Percentiles rank a stretch among this genome's conserved stretches.
phyloP scores from a whole-genome alignment of 1,140 invertebrate genomes.

The Doryteuthis pealeii region DNA sequence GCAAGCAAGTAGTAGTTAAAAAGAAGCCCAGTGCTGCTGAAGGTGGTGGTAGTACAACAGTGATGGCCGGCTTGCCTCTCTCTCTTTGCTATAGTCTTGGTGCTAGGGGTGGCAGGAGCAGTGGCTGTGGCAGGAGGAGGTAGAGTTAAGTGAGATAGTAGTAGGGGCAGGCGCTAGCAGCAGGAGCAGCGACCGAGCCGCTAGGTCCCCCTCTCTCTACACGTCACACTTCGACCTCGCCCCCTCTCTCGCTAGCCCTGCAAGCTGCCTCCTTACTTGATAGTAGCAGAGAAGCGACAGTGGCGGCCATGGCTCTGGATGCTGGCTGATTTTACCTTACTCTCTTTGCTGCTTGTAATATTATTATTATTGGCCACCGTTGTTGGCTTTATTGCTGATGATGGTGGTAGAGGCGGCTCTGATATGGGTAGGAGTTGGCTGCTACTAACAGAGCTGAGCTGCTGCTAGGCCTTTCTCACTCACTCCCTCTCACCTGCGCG shows the following conservation, averaged over 20 bases:
- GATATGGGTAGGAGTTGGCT: neutral
- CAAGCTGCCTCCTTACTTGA: no score
- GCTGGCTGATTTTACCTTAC: no score
- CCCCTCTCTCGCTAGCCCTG: no score
- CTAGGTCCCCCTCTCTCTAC: neutral
- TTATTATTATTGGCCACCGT: no score
- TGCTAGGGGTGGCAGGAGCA: neutral
- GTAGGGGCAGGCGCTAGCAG: neutral
- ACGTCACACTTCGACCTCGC: neutral
- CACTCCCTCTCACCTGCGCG: neutral
- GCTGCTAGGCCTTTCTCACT: neutral
- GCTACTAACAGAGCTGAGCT: neutral
- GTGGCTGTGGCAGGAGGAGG: neutral
- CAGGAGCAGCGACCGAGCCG: neutral
- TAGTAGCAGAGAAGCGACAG: no score
- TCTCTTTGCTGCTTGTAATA: no score
- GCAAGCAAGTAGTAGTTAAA: neutral
- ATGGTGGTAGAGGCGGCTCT: neutral
- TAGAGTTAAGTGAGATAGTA: neutral
- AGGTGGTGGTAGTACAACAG: constrained; percentile 1
- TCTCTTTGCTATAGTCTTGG: neutral
- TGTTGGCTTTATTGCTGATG: neutral
- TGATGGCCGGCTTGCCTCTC: neutral
- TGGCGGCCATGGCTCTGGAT: no score
- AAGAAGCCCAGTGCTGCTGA: neutral